Conservation (phyloP, 2,113 vertebrate genomes). For the Nyctereutes procyonoides region DNA sequence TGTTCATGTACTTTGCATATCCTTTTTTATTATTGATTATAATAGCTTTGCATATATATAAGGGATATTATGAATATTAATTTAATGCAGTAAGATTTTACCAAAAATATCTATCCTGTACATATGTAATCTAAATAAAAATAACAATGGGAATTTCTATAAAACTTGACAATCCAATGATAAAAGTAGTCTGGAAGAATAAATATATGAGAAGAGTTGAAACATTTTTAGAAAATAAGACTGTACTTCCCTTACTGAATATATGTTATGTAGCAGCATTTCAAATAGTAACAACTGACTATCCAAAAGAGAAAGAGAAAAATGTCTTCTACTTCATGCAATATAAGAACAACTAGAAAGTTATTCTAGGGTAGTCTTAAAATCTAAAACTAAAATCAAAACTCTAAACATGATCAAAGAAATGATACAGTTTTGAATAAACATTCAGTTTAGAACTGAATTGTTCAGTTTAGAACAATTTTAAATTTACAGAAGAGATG, state of each 20-base stretch:
- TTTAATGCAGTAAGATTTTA: background rate
- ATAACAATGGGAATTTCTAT: background rate
- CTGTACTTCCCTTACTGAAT: background rate
- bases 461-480: constrained; percentile 16
- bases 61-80: background rate
- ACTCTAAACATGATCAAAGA: background rate
- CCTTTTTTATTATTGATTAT: constrained; percentile 2
- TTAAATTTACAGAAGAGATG: background rate
- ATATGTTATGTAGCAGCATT: background rate
- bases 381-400: constrained; percentile 15
- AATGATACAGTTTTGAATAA: background rate
- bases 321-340: background rate
- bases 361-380: background rate
- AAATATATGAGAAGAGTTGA: background rate
- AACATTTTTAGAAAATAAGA: background rate
- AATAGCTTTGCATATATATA: background rate
- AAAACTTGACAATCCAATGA: background rate
- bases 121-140: background rate
- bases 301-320: background rate
- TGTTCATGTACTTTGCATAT: background rate
- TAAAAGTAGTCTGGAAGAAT: constrained; percentile 26
- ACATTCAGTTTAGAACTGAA: no score
- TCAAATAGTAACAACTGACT: background rate
- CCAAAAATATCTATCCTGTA: background rate
- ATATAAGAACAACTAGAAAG: background rate